A percentile compares a stretch with the other conserved stretches of the same genome.
Conservation (phyloP, 1,140 invertebrate species). For the Bicyclus anynana region DNA sequence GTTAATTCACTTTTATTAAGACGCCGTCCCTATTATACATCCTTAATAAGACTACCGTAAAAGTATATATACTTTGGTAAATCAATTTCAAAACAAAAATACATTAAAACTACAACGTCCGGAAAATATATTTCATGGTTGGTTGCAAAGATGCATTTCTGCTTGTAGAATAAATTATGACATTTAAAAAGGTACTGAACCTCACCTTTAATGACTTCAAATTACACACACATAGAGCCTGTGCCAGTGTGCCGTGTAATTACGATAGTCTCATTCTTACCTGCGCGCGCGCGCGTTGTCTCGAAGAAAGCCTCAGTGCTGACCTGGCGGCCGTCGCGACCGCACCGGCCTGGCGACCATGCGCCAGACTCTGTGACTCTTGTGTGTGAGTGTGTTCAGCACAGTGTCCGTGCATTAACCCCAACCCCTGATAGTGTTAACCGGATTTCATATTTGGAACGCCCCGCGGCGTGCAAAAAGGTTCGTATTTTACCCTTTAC, state of each 20-base stretch:
- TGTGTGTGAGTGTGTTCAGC: conserved; percentile 70
- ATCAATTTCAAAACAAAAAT: too few relatives aligned
- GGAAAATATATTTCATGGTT: too few relatives aligned
- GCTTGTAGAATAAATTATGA: background rate
- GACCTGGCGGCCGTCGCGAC: conserved; percentile 65
- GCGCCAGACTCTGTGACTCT: conserved; percentile 64
- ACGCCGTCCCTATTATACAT: too few relatives aligned
- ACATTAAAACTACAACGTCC: too few relatives aligned
- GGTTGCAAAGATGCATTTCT: background rate
- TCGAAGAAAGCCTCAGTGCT: conserved; percentile 71
- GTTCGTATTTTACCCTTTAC: conserved; percentile 42
- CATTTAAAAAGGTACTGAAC: conserved; percentile 18
- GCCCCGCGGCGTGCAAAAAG: conserved; percentile 59
- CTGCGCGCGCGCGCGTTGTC: conserved; percentile 58
- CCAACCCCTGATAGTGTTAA: conserved; percentile 73
- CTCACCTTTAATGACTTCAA: conserved; percentile 27
- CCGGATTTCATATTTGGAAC: conserved; percentile 67
- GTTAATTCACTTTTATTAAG: too few relatives aligned
- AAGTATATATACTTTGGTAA: too few relatives aligned
- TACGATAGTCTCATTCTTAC: conserved; percentile 58
- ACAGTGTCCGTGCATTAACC: conserved; percentile 70
- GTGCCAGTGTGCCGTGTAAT: conserved; percentile 32
- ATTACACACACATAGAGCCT: conserved; percentile 32
- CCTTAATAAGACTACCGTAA: too few relatives aligned
- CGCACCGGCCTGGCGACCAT: conserved; percentile 64